Evolutionary conservation across 1,140 invertebrate genomes (phyloP).

Genomic region (Drosophila gunungcola): DNA sequence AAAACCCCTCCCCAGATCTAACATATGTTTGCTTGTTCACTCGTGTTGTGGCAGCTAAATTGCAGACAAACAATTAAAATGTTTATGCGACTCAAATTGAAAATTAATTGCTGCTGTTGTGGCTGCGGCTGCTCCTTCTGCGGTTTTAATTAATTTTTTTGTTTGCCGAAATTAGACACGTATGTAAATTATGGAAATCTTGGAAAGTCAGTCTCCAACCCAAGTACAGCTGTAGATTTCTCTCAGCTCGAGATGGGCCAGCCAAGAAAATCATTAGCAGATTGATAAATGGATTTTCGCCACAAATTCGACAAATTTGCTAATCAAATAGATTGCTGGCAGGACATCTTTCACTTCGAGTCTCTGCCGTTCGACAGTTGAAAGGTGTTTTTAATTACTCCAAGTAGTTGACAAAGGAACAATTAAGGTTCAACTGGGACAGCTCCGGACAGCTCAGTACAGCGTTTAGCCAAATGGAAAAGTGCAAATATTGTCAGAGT

Average conservation of each 20-base stretch:
- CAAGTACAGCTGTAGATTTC: constrained; percentile 8
- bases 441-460: constrained; percentile 42
- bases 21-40: constrained; percentile 77
- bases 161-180: constrained; percentile 26
- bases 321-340: constrained; percentile 69
- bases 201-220: not conserved
- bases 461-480: constrained; percentile 82
- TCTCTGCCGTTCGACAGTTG: constrained; percentile 54
- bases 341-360: constrained; percentile 36
- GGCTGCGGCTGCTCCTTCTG: constrained; percentile 3
- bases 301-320: constrained; percentile 79
- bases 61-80: constrained; percentile 78
- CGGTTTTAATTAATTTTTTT: constrained; percentile 49
- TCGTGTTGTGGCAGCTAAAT: constrained; percentile 56
- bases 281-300: constrained; percentile 69
- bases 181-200: constrained; percentile 41
- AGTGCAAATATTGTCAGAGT: constrained; percentile 77
- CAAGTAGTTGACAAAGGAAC: constrained; percentile 70
- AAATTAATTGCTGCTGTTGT: constrained; percentile 69
- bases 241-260: not conserved
- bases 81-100: constrained; percentile 74
- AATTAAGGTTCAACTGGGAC: constrained; percentile 62
- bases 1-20: not conserved
- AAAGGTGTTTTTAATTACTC: constrained; percentile 84
- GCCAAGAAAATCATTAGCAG: constrained; percentile 60